phyloP scores from a whole-genome alignment of 2,113 vertebrate genomes.

The Halichoerus grypus region DNA sequence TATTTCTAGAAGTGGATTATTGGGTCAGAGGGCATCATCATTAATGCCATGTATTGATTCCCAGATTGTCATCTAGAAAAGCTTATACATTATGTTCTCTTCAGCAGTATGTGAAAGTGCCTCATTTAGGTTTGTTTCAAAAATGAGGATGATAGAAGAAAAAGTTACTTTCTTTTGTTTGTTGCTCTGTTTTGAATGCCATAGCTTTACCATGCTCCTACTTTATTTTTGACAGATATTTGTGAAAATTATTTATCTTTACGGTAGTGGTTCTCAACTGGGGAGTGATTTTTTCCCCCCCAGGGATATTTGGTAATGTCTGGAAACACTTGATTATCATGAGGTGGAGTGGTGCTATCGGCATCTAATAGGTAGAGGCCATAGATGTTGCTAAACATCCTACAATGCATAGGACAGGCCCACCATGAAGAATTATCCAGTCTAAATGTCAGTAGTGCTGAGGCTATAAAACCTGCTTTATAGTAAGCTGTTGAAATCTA shows the following conservation, averaged over 20 bases:
- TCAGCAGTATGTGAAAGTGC: background rate
- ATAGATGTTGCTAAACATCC: background rate
- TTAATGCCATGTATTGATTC: background rate
- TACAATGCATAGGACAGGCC: background rate
- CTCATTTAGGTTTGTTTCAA: background rate
- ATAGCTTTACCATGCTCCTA: background rate
- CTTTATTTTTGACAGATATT: constrained; percentile 20
- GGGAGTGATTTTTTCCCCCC: background rate
- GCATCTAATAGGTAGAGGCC: background rate
- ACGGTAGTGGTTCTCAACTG: background rate
- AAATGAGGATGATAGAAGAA: background rate
- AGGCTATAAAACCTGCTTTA: background rate
- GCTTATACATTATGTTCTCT: background rate
- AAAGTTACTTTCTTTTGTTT: background rate
- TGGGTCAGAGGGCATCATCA: background rate
- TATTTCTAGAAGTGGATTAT: background rate
- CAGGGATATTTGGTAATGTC: background rate
- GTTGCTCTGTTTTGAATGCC: constrained; percentile 2
- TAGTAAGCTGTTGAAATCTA: constrained; percentile 7
- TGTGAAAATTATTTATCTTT: background rate
- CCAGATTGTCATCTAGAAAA: background rate
- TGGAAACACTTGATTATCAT: background rate
- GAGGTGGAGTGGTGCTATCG: background rate
- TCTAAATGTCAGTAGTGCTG: background rate
- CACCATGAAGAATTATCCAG: background rate